Conservation (phyloP, 30 jellyfish, hydroid and myxozoan species). For the Turritopsis rubra region DNA sequence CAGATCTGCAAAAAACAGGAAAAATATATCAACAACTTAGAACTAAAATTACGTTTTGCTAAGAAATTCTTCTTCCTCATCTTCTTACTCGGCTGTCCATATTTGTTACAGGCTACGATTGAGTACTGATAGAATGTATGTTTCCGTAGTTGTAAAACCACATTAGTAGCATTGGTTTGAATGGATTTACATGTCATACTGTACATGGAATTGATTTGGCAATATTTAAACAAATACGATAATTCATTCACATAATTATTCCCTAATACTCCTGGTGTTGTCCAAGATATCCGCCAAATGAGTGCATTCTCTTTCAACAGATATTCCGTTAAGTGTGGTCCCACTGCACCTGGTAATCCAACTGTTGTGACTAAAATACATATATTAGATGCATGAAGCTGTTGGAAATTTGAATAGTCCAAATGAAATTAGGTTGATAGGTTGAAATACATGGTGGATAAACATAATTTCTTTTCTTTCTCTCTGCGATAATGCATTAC, state of each 20-base stretch:
- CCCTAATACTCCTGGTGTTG: background rate
- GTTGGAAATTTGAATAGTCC: too few species aligned
- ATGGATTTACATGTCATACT: background rate
- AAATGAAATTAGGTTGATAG: too few species aligned
- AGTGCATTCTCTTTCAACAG: background rate
- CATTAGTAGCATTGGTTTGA: background rate
- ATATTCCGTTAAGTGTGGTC: background rate
- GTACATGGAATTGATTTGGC: background rate
- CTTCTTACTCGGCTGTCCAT: background rate
- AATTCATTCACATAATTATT: background rate
- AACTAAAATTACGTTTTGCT: background rate
- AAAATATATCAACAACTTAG: too few species aligned
- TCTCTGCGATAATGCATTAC: too few species aligned
- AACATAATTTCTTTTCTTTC: too few species aligned
- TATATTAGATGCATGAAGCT: too few species aligned
- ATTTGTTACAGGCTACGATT: background rate
- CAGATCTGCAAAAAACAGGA: background rate
- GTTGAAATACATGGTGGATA: too few species aligned
- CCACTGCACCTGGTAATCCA: constrained; percentile 8
- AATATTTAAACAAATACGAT: background rate
- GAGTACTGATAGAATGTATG: background rate
- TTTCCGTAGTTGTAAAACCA: background rate
- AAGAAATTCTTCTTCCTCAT: background rate
- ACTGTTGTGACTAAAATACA: background rate
- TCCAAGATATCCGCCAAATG: constrained; percentile 12